Evolutionary conservation across 2,888 invertebrate genomes (phyloP).

Genomic region (Phaedon cochleariae): DNA sequence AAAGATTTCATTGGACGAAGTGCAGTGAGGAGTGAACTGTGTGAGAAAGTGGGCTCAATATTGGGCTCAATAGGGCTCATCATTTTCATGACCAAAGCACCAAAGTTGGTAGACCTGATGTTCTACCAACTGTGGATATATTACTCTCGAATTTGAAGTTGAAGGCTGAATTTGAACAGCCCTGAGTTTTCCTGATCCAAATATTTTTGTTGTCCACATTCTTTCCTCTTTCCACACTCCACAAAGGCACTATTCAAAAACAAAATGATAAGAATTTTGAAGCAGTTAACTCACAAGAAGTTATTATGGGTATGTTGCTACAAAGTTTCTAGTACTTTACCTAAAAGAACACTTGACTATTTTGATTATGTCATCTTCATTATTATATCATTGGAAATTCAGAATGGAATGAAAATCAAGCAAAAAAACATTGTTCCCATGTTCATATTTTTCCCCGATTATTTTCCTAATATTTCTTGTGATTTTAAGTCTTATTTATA

Average conservation of each 20-base stretch:
- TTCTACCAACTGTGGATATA: too few species aligned
- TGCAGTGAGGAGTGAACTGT: too few species aligned
- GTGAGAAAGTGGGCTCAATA: too few species aligned
- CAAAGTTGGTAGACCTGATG: too few species aligned
- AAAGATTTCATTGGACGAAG: too few species aligned
- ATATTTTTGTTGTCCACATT: slow-evolving; percentile 31
- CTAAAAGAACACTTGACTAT: slow-evolving; percentile 19
- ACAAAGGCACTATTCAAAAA: slow-evolving; percentile 51
- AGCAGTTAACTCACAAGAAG: slow-evolving; percentile 46
- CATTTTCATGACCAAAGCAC: too few species aligned
- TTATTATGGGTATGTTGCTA: slow-evolving; percentile 53
- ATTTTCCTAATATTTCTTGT: background rate
- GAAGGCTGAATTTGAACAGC: slow-evolving; percentile 29
- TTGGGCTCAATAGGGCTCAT: too few species aligned
- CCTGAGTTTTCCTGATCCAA: slow-evolving; percentile 34
- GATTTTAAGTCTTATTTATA: slow-evolving; percentile 3
- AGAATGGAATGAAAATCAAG: too few species aligned
- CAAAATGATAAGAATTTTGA: slow-evolving; percentile 29
- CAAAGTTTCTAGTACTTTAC: slow-evolving; percentile 11
- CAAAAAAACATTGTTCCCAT: too few species aligned
- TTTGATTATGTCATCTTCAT: slow-evolving; percentile 50
- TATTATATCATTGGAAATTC: slow-evolving; percentile 20
- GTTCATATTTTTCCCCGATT: too few species aligned
- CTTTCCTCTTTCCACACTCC: slow-evolving; percentile 18
- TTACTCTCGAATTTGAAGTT: too few species aligned